Evolutionary conservation across 1,140 invertebrate species (phyloP), one percentile per base, ranked within the genome.

Genomic region (Drepana arcuata): DNA sequence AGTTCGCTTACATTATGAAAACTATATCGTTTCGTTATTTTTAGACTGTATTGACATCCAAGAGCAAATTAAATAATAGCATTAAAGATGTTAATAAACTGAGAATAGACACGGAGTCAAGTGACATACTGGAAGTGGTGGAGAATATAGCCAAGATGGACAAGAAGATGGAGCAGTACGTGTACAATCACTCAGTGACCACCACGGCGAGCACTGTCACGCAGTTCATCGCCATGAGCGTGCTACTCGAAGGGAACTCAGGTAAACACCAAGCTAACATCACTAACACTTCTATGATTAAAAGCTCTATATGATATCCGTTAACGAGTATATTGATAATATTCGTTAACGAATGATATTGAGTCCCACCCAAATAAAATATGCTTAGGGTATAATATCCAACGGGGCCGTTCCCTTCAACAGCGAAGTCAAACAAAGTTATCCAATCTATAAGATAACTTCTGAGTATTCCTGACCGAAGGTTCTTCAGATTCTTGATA

Each of bases 221-320:
- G 31, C 86, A 89, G 52, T 69, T 88, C 6, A 53, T 89, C 1
- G 67, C 84, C 1, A 84, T 91, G 73, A 61, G 64, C 3, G 48
- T 87, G 3, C 41, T 88, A 11, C 46, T 85, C 3, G 84, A 85
- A 37, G 78, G 82, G n/a, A 73, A 65, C 26, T 35, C 67, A 31
- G 82, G 84, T 85, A 63, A 42, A 13, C 26, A 25, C 9, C 24
- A 10, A 2, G 9, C n/a, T 4, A 25, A 25, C 24, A n/a, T 28
- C 6, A 14, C 5, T 26, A 26, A 26, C 4, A 13, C 5, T 14
- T 3, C 28, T 4, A 6, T 10, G n/a, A 5, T 30, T 32, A 16
- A 32, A n/a, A n/a, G n/a, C n/a, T n/a, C n/a, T n/a, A n/a, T n/a
- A n/a, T n/a, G n/a, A n/a, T n/a, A n/a, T n/a, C n/a, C n/a, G n/a